A percentile compares a stretch with the other conserved stretches of the same genome.
Conservation (phyloP, 2,113 vertebrate genomes). For the Amphiprion ocellaris region DNA sequence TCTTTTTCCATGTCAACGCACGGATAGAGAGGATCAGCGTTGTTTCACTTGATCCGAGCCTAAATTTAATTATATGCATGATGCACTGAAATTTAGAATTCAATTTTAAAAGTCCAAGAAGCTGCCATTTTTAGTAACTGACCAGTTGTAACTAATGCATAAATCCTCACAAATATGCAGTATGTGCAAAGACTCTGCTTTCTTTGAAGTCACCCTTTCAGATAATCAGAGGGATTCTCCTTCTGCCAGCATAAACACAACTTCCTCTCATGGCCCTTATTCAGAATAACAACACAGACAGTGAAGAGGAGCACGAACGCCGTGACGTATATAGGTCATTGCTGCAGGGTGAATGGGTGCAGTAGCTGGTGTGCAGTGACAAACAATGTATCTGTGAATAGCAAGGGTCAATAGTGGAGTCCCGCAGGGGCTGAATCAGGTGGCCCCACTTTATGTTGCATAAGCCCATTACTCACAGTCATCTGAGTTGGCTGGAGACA, state of each 20-base stretch:
- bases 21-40: not conserved
- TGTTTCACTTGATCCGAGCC: not conserved
- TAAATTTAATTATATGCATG: not conserved
- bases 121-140: not conserved
- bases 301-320: slow-evolving; percentile 14
- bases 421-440: slow-evolving; percentile 42
- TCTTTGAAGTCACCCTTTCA: slow-evolving; percentile 19
- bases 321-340: slow-evolving; percentile 61
- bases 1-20: not conserved
- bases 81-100: not conserved
- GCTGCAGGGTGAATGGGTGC: slow-evolving; percentile 35
- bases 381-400: slow-evolving; percentile 40
- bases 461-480: slow-evolving; percentile 73
- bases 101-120: not conserved
- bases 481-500: slow-evolving; percentile 42
- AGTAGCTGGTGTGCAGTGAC: slow-evolving; percentile 30
- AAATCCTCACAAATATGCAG: slow-evolving; percentile 33
- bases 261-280: slow-evolving; percentile 11
- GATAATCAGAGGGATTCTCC: slow-evolving; percentile 23
- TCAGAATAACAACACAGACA: slow-evolving; percentile 27
- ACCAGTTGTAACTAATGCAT: not conserved
- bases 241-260: not conserved
- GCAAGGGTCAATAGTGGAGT: slow-evolving; percentile 12
- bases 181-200: not conserved
- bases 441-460: slow-evolving; percentile 55